phyloP scores from a whole-genome alignment of 30 jellyfish, hydroid and myxozoan species.

The Aurelia aurita region DNA sequence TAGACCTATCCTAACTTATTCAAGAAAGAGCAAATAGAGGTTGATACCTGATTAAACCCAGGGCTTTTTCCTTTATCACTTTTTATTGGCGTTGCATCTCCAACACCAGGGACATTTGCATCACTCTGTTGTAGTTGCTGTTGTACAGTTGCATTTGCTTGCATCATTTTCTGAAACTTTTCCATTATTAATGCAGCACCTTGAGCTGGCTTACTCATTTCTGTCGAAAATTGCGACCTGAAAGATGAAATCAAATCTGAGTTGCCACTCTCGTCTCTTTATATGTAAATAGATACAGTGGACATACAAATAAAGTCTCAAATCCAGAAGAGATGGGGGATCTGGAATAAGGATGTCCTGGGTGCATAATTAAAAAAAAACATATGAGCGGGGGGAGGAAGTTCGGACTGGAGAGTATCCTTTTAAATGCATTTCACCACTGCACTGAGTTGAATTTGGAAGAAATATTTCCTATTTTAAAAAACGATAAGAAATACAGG shows the following conservation, averaged over 20 bases:
- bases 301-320: not conserved
- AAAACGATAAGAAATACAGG: no score
- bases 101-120: slow-evolving; percentile 39
- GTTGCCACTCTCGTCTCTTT: not conserved
- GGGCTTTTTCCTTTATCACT: slow-evolving; percentile 72
- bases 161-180: slow-evolving; percentile 65
- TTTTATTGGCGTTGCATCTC: slow-evolving; percentile 15
- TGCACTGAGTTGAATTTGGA: no score
- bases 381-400: no score
- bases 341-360: no score
- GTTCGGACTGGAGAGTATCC: no score
- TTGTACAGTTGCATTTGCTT: slow-evolving; percentile 8
- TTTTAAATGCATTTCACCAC: no score
- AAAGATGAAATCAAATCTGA: not conserved
- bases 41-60: slow-evolving; percentile 64
- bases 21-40: not conserved
- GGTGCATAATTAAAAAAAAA: no score
- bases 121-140: not conserved
- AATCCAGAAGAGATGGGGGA: no score
- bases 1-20: not conserved
- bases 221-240: slow-evolving; percentile 23
- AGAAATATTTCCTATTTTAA: no score
- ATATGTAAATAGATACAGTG: not conserved
- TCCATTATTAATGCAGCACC: slow-evolving; percentile 72
- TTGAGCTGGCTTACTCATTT: slow-evolving; percentile 36